These are phyloP conservation scores for Amphiprion percula DNA, from an alignment of 2,113 vertebrate genomes.

Conservation along the genomic window DNA sequence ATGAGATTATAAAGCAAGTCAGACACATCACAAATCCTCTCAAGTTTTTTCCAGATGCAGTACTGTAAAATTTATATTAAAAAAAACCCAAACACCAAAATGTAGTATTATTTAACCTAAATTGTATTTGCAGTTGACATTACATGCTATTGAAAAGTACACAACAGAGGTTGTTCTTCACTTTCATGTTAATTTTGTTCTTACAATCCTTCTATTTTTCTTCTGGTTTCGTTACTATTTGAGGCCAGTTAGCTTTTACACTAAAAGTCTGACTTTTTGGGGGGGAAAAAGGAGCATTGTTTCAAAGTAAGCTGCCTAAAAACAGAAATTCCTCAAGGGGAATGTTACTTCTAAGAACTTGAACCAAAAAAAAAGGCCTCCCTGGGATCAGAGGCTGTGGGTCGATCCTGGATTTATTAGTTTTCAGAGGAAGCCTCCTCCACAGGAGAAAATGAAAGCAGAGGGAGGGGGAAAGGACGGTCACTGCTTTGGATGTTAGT, in stretches of 20 bases:
- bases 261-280: not conserved
- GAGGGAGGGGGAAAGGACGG: not conserved
- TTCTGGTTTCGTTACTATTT: not conserved
- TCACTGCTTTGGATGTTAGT: not conserved
- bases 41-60: no score
- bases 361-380: slow-evolving; percentile 33
- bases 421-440: slow-evolving; percentile 59
- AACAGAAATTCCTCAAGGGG: slow-evolving; percentile 30
- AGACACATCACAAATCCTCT: no score
- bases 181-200: no score
- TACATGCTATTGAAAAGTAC: no score
- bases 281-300: not conserved
- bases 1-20: no score
- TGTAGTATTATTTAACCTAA: no score
- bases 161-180: no score
- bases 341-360: slow-evolving; percentile 36
- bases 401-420: slow-evolving; percentile 63
- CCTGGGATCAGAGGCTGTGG: slow-evolving; percentile 45
- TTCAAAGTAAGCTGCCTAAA: slow-evolving; percentile 18
- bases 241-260: not conserved
- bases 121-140: no score
- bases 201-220: not conserved
- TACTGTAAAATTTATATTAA: no score
- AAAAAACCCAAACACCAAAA: no score
- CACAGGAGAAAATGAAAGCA: slow-evolving; percentile 56